These are phyloP conservation scores for Coregonus sp. DNA, from an alignment of 2,797 vertebrate genomes.

Conservation along the genomic window DNA sequence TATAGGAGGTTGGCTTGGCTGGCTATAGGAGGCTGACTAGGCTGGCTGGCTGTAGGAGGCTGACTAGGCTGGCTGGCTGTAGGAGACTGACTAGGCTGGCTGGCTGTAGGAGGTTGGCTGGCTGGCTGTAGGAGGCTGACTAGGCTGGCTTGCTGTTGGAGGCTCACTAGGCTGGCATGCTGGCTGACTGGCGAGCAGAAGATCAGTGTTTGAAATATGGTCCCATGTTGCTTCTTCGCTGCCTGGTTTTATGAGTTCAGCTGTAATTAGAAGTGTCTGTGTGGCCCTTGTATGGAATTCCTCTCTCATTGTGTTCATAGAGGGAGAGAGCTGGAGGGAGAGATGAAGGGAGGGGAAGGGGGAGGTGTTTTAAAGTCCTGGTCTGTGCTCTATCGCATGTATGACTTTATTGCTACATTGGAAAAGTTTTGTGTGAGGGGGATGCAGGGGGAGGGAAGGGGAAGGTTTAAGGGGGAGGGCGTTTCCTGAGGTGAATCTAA, in stretches of 20 bases:
- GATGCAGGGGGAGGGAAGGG: neutral
- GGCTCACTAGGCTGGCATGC: too few relatives aligned
- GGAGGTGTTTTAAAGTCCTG: conserved; percentile 50
- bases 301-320: conserved; percentile 68
- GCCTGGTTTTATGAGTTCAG: conserved; percentile 54
- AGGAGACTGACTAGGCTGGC: too few relatives aligned
- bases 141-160: too few relatives aligned
- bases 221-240: conserved; percentile 39
- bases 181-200: conserved; percentile 16
- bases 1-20: too few relatives aligned
- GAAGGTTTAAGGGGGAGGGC: neutral
- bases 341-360: conserved; percentile 5
- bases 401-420: conserved; percentile 59
- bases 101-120: too few relatives aligned
- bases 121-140: too few relatives aligned
- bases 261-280: conserved; percentile 78
- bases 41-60: too few relatives aligned
- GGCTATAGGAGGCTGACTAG: too few relatives aligned
- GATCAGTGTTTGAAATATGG: conserved; percentile 44
- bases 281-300: conserved; percentile 67
- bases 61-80: too few relatives aligned
- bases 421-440: conserved; percentile 39
- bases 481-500: conserved; percentile 41
- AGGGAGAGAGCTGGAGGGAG: conserved; percentile 19
- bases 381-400: conserved; percentile 45